phyloP scores from a whole-genome alignment of 2,113 vertebrate species.

The Columbina picui region DNA sequence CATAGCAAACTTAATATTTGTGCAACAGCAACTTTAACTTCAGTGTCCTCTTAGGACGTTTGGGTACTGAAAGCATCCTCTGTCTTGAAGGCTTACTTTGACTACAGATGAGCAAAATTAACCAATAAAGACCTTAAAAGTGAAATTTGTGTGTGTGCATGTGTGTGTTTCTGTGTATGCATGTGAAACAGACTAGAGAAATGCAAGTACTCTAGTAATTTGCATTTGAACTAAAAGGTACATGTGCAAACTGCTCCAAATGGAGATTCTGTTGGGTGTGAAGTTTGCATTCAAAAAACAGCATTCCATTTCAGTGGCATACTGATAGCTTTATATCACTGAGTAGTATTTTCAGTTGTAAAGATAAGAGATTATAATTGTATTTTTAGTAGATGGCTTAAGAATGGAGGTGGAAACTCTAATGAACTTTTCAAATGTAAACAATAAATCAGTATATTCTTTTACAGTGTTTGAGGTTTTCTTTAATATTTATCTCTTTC shows the following conservation, averaged over 20 bases:
- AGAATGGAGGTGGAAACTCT: not conserved
- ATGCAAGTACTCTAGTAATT: not conserved
- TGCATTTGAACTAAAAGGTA: not conserved
- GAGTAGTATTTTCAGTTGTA: not conserved
- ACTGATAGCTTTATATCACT: not conserved
- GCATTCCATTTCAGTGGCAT: not conserved
- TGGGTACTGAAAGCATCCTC: not conserved
- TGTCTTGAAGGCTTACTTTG: not conserved
- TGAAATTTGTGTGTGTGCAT: not conserved
- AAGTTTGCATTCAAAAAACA: not conserved
- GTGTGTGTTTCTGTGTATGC: not conserved
- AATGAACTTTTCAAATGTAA: not conserved
- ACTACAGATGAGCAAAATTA: not conserved
- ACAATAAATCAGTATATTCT: not conserved
- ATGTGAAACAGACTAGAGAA: not conserved
- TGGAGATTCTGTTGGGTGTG: not conserved
- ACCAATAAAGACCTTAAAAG: not conserved
- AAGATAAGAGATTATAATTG: not conserved
- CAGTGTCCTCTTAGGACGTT: not conserved
- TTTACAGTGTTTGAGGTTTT: not conserved
- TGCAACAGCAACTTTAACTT: not conserved
- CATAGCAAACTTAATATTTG: not conserved
- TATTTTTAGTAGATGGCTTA: not conserved
- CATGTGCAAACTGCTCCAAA: not conserved
- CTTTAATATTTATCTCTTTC: constrained; percentile 21